phyloP scores from a whole-genome alignment of 2,888 invertebrate species.

The Drosophila borborema region DNA sequence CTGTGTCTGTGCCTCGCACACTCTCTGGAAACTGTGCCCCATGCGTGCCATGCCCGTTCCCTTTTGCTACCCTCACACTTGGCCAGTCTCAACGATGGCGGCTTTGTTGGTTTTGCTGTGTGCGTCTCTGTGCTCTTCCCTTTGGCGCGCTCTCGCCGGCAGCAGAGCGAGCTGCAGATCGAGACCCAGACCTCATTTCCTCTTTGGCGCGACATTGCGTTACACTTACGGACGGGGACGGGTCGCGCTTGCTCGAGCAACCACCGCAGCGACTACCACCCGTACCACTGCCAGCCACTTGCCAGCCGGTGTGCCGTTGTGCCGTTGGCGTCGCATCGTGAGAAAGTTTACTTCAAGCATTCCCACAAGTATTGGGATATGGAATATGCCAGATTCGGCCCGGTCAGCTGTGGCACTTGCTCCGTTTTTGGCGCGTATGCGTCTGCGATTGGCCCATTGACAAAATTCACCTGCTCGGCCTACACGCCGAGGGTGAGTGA shows the following conservation, averaged over 20 bases:
- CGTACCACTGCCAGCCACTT: slow-evolving; percentile 60
- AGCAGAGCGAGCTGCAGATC: slow-evolving; percentile 36
- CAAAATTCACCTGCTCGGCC: slow-evolving; percentile 77
- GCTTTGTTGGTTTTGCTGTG: slow-evolving; percentile 61
- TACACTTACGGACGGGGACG: slow-evolving; percentile 59
- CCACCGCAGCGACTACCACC: slow-evolving; percentile 64
- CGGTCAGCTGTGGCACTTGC: slow-evolving; percentile 76
- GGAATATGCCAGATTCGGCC: slow-evolving; percentile 56
- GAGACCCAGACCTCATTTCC: slow-evolving; percentile 79
- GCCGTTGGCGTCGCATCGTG: slow-evolving; percentile 82
- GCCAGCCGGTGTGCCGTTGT: slow-evolving; percentile 68
- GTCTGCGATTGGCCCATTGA: slow-evolving; percentile 59
- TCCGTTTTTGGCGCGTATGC: slow-evolving; percentile 50
- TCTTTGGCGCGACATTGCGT: slow-evolving; percentile 80
- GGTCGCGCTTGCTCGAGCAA: slow-evolving; percentile 49
- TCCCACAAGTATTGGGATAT: slow-evolving; percentile 83
- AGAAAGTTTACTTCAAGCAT: slow-evolving; percentile 85
- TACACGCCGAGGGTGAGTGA: slow-evolving; percentile 45
- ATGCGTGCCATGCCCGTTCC: slow-evolving; percentile 76
- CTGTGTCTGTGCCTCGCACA: slow-evolving; percentile 57
- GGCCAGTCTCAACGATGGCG: slow-evolving; percentile 57
- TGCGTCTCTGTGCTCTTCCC: slow-evolving; percentile 55
- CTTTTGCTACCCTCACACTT: slow-evolving; percentile 65
- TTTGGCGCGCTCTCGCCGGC: slow-evolving; percentile 55
- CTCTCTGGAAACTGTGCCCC: slow-evolving; percentile 69